Evolutionary conservation across 2,888 invertebrate species (phyloP).

Genomic region (Omphaloscelis lunosa): DNA sequence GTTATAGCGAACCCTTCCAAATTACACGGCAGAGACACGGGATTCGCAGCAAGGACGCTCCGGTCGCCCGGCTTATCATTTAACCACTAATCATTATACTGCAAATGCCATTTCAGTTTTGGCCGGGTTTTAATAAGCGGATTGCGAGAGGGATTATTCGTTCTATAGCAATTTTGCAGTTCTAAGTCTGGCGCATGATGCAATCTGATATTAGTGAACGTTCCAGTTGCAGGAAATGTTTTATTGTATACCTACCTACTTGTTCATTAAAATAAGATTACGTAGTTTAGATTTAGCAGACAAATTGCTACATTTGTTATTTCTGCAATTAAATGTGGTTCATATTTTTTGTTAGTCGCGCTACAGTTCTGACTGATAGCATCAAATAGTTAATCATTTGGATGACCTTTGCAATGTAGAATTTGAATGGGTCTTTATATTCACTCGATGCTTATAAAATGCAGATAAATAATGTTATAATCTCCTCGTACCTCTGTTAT

Average conservation of each 20-base stretch:
- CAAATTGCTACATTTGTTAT: conserved; percentile 63
- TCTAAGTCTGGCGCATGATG: conserved; percentile 79
- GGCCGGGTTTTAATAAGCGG: conserved; percentile 85
- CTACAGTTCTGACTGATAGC: conserved; percentile 33
- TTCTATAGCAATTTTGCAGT: conserved; percentile 81
- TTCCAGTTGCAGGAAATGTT: conserved; percentile 70
- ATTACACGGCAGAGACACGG: conserved; percentile 90
- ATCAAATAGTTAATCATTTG: conserved; percentile 41
- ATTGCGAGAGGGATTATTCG: conserved; percentile 80
- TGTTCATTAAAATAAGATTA: conserved; percentile 62
- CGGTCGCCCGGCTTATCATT: conserved; percentile 89
- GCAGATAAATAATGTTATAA: conserved; percentile 34
- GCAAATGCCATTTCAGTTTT: conserved; percentile 89
- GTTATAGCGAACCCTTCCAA: conserved; percentile 87
- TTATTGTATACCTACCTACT: conserved; percentile 60
- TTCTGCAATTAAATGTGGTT: conserved; percentile 49
- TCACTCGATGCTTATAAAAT: conserved; percentile 17
- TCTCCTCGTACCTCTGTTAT: conserved; percentile 2
- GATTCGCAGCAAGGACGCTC: conserved; percentile 88
- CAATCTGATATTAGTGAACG: conserved; percentile 69
- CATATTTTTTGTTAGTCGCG: conserved; percentile 44
- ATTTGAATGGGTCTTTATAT: conserved; percentile 20
- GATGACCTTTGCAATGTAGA: conserved; percentile 47
- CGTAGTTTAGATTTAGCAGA: conserved; percentile 52
- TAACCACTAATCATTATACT: conserved; percentile 88